These are phyloP conservation scores for Trematocara macrostoma DNA, from an alignment of 2,113 vertebrate genomes.

Conservation along the genomic window DNA sequence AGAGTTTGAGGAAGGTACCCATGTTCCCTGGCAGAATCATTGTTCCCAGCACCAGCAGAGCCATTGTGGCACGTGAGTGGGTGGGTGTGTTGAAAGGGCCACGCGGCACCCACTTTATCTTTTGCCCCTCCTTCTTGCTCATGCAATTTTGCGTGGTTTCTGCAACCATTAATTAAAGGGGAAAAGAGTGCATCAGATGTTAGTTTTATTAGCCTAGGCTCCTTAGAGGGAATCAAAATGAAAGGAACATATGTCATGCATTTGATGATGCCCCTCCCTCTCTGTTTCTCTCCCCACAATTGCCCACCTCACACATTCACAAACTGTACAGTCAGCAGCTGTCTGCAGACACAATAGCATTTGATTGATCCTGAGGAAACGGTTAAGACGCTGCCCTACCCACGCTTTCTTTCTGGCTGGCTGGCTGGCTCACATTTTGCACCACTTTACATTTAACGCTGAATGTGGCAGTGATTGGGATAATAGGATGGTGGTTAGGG, in stretches of 20 bases:
- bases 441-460: slow-evolving; percentile 42
- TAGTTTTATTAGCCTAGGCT: slow-evolving; percentile 72
- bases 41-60: slow-evolving; percentile 49
- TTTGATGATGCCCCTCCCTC: slow-evolving; percentile 53
- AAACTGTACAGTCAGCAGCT: slow-evolving; percentile 68
- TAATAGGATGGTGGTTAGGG: slow-evolving; percentile 36
- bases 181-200: slow-evolving; percentile 71
- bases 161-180: slow-evolving; percentile 69
- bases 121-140: slow-evolving; percentile 12
- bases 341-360: slow-evolving; percentile 66
- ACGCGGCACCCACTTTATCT: background rate
- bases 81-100: slow-evolving; percentile 16
- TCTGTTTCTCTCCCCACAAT: slow-evolving; percentile 41
- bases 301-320: slow-evolving; percentile 62
- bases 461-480: slow-evolving; percentile 48
- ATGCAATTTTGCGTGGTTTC: slow-evolving; percentile 59
- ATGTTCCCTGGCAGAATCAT: slow-evolving; percentile 35
- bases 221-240: slow-evolving; percentile 70
- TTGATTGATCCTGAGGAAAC: slow-evolving; percentile 61
- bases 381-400: slow-evolving; percentile 38
- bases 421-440: slow-evolving; percentile 40
- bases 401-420: slow-evolving; percentile 37
- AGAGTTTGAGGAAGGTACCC: slow-evolving; percentile 45
- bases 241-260: slow-evolving; percentile 75
- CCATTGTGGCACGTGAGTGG: slow-evolving; percentile 36